These are phyloP conservation scores for Ibidorhyncha struthersii DNA, from an alignment of 2,113 vertebrate genomes.

Conservation along the genomic window DNA sequence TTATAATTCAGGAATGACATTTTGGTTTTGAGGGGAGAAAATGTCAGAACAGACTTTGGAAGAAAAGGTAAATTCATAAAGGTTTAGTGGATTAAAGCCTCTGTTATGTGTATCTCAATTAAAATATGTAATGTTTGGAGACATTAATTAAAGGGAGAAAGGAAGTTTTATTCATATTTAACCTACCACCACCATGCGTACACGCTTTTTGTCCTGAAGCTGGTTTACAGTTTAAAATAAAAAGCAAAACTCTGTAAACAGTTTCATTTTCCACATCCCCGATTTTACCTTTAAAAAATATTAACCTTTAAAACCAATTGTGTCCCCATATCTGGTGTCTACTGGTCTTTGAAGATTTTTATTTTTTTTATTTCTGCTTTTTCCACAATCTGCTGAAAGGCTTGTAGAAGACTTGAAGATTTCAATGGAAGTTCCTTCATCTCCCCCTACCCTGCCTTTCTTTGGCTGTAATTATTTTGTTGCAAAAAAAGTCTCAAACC, in stretches of 20 bases:
- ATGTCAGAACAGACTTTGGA: constrained; percentile 7
- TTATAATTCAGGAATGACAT: constrained; percentile 35
- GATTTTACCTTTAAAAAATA: not conserved
- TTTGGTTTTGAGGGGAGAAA: constrained; percentile 16
- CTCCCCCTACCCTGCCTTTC: not conserved
- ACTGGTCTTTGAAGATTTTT: not conserved
- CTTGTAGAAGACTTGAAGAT: not conserved
- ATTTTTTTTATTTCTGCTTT: not conserved
- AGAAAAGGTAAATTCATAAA: constrained; percentile 23
- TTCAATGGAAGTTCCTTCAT: not conserved
- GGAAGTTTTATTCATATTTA: not conserved
- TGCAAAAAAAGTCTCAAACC: not conserved
- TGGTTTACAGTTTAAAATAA: not conserved
- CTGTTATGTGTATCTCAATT: not conserved
- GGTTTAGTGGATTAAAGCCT: not conserved
- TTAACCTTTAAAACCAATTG: not conserved
- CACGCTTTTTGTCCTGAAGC: not conserved
- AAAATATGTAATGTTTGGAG: not conserved
- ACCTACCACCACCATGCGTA: not conserved
- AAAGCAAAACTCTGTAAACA: not conserved
- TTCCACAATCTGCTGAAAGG: not conserved
- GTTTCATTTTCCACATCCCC: not conserved
- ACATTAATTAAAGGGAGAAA: not conserved
- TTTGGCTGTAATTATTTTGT: not conserved
- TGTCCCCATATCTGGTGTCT: not conserved